Evolutionary conservation across 2,888 invertebrate species (phyloP).

Genomic region (Clunio marinus): DNA sequence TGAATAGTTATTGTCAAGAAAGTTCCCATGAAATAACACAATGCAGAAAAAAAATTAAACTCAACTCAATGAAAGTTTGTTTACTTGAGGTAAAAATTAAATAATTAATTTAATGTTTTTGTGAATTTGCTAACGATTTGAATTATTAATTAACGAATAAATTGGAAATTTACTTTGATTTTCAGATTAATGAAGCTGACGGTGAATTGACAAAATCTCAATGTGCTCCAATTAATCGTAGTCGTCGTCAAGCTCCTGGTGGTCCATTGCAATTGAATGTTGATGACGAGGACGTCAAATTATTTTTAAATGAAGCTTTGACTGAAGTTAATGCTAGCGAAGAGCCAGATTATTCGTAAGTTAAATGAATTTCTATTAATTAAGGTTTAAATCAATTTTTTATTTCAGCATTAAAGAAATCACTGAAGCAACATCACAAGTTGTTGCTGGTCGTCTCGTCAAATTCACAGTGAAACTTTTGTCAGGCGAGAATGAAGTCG

Average conservation of each 20-base stretch:
- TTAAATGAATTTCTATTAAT: background rate
- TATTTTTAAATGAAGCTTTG: conserved; percentile 24
- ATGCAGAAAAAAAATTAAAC: conserved; percentile 15
- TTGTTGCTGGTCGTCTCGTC: conserved; percentile 56
- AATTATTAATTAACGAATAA: no score
- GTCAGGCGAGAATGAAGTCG: conserved; percentile 45
- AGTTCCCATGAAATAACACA: conserved; percentile 39
- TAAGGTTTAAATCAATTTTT: background rate
- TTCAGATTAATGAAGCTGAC: background rate
- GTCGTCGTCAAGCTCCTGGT: background rate
- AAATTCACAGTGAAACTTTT: conserved; percentile 57
- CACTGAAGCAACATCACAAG: conserved; percentile 52
- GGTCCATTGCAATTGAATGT: background rate
- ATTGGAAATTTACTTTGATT: background rate
- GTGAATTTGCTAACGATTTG: no score
- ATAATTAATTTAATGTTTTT: no score
- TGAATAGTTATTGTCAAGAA: conserved; percentile 51
- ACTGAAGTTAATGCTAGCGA: conserved; percentile 28
- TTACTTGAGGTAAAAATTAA: conserved; percentile 16
- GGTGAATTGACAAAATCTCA: conserved; percentile 2
- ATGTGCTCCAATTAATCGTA: background rate
- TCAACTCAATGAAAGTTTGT: conserved; percentile 13
- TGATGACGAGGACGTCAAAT: conserved; percentile 21
- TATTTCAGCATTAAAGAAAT: conserved; percentile 42
- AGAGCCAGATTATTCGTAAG: conserved; percentile 36